Conservation (phyloP, 2,113 vertebrate species). For the Drymodes brunneopygia region DNA sequence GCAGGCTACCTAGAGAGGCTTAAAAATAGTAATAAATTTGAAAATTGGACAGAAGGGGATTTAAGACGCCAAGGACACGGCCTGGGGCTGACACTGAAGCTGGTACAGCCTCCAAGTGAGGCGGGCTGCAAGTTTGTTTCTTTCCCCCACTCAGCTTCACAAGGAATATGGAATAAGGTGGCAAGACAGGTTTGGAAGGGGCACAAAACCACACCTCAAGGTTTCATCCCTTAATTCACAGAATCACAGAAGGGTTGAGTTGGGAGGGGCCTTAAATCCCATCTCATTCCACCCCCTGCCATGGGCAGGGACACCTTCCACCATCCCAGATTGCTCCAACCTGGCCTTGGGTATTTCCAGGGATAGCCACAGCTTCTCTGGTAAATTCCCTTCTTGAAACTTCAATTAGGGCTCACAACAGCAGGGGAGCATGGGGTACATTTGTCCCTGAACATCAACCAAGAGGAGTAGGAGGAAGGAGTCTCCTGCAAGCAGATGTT, state of each 20-base stretch:
- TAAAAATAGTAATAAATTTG: conserved; percentile 12
- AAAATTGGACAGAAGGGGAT: conserved; percentile 14
- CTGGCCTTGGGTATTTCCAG: neutral
- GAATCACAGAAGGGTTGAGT: neutral
- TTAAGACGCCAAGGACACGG: neutral
- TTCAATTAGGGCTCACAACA: neutral
- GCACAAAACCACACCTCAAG: neutral
- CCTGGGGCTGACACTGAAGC: neutral
- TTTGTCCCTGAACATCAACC: neutral
- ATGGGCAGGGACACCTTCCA: neutral
- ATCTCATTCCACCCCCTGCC: accelerated
- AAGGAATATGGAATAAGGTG: neutral
- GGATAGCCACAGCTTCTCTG: neutral
- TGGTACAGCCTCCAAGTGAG: neutral
- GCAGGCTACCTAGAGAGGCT: neutral
- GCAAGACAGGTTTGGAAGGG: neutral
- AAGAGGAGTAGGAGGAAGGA: neutral
- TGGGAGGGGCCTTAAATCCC: neutral
- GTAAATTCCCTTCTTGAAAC: neutral
- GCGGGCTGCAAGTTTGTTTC: neutral
- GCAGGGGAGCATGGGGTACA: neutral
- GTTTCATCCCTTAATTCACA: neutral
- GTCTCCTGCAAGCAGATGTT: neutral
- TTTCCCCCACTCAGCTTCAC: neutral
- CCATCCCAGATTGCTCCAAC: accelerated